Base-by-base conservation (phyloP, 2,888 invertebrate genomes). In the Noctua janthe region DNA sequence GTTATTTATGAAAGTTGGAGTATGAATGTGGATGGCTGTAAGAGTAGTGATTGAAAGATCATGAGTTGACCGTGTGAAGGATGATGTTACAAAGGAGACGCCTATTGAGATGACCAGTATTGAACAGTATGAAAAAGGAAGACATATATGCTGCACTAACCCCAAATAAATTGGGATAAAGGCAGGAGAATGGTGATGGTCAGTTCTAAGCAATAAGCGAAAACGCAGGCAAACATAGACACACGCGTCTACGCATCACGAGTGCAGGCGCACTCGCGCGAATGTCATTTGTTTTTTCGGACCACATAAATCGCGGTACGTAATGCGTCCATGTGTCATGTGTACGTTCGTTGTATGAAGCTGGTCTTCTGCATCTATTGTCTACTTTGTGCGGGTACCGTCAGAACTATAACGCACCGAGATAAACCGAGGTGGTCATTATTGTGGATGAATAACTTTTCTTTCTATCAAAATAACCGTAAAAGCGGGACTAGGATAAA, bases 401-500 rank as follows among this genome's bases (percentile, higher is more conserved):
- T 94, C 93, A 94, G 91, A 93, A 94, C 92, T 94, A 92, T 92
- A 90, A 90, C 84, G 84, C 84, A 87, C 87, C 88, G 90, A 94
- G 94, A 94, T 94, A 94, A 94, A 91, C 91, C 89, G 90, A 93
- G 92, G 92, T 94, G 94, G 95, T 95, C 94, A 94, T 95, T 95
- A 94, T 92, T 90, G 86, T 91, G 90, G 93, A 94, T 94, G 94
- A 94, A 94, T 94, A 94, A 95, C 93, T 94, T 93, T 89, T 86
- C 85, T 87, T 87, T 86, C 91, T 91, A 92, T 93, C 92, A 94
- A 95, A 35, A 95, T 95, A 93, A 92, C 87, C 77, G 70, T 69
- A 59, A 75, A 76, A 80, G 78, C 80, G 79, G 81, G 39, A 76
- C 82, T 81, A 82, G 82, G 84, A 23, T 4, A 88, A 89, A 81